Percentiles rank a stretch among this genome's conserved stretches.
These are phyloP conservation scores for Kuschelorhynchus macadamiae DNA, from an alignment of 2,888 invertebrate genomes.

Conservation along the genomic window DNA sequence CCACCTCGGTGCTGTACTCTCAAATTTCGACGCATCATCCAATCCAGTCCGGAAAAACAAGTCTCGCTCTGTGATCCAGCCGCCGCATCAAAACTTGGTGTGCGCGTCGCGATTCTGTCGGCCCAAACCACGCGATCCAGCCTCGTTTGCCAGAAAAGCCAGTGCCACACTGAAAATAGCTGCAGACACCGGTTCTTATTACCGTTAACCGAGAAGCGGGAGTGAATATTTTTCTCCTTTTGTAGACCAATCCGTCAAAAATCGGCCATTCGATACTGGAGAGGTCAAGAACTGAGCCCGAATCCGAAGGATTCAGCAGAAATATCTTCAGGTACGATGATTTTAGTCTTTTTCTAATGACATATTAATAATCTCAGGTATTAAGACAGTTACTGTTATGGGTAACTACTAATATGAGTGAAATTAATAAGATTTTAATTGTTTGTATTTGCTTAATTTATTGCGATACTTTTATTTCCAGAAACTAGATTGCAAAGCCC, in stretches of 20 bases:
- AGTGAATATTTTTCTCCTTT: slow-evolving; percentile 45
- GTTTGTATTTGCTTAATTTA: no score
- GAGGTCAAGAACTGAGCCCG: not conserved
- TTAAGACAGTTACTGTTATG: no score
- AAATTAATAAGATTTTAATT: no score
- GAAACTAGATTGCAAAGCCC: no score
- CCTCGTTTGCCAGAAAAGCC: slow-evolving; percentile 48
- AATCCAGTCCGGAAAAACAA: slow-evolving; percentile 59
- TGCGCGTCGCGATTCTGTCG: slow-evolving; percentile 53
- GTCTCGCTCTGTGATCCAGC: not conserved
- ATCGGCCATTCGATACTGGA: slow-evolving; percentile 12
- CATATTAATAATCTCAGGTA: no score
- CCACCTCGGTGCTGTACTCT: slow-evolving; percentile 7
- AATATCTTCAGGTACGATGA: not conserved
- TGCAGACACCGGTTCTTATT: slow-evolving; percentile 42
- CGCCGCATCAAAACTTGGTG: slow-evolving; percentile 57
- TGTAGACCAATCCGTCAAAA: slow-evolving; percentile 31
- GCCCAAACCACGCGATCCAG: slow-evolving; percentile 30
- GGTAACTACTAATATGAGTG: no score
- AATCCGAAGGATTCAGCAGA: not conserved
- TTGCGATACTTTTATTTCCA: no score
- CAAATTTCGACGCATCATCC: slow-evolving; percentile 57
- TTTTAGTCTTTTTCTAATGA: not conserved
- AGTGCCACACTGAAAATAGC: slow-evolving; percentile 48
- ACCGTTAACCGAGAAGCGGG: slow-evolving; percentile 46